Conservation (phyloP, 2,888 invertebrate species). For the Eremobia ochroleuca region DNA sequence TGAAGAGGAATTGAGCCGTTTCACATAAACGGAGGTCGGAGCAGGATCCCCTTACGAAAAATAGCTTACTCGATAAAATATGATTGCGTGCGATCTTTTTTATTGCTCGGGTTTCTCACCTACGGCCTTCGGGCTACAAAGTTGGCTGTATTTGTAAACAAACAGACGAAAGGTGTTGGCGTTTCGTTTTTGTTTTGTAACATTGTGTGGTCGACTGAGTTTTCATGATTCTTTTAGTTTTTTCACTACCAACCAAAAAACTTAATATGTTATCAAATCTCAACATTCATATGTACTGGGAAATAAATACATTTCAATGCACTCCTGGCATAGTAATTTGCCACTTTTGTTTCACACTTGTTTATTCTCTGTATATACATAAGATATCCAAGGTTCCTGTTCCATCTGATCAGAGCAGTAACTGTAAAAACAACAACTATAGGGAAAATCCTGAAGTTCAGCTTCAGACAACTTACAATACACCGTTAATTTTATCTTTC, state of each 20-base stretch:
- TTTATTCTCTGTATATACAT: neutral
- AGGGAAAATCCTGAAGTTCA: neutral
- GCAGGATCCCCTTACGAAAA: slow-evolving; percentile 77
- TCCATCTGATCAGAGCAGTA: neutral
- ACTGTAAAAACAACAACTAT: slow-evolving; percentile 6
- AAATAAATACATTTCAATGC: neutral
- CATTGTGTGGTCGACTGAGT: slow-evolving; percentile 27
- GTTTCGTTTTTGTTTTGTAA: slow-evolving; percentile 39
- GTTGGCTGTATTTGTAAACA: slow-evolving; percentile 69
- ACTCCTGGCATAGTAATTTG: neutral
- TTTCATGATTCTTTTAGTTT: neutral
- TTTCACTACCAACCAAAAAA: neutral
- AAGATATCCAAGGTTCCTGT: no score
- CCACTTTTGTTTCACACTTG: neutral
- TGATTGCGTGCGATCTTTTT: slow-evolving; percentile 87
- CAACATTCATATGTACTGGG: neutral
- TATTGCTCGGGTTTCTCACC: slow-evolving; percentile 76
- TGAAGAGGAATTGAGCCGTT: slow-evolving; percentile 80
- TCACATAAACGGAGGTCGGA: slow-evolving; percentile 75
- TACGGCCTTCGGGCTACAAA: slow-evolving; percentile 56
- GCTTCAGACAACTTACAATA: neutral
- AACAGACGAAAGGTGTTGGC: slow-evolving; percentile 55
- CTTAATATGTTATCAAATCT: neutral
- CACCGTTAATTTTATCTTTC: slow-evolving; percentile 6
- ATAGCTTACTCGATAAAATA: slow-evolving; percentile 87